These are phyloP conservation scores for Dicrostonyx torquatus DNA, from an alignment of 2,797 vertebrate genomes.

Conservation along the genomic window DNA sequence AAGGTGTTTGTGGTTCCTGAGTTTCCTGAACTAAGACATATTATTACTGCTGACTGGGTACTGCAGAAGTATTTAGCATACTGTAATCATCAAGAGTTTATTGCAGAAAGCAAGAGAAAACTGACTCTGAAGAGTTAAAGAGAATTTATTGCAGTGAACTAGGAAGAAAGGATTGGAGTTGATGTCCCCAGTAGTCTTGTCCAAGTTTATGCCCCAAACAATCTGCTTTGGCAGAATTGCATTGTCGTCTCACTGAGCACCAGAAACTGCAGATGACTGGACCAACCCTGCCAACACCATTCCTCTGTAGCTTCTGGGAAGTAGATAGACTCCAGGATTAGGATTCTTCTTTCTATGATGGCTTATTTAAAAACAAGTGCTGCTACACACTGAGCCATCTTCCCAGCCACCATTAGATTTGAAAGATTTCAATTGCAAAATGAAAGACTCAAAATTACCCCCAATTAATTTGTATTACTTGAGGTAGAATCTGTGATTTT, in stretches of 20 bases:
- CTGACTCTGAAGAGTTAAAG: background rate
- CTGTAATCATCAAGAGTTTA: background rate
- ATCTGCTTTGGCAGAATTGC: background rate
- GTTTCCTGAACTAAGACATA: background rate
- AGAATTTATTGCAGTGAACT: constrained; percentile 22
- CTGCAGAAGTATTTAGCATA: background rate
- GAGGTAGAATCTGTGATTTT: background rate
- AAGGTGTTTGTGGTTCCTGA: background rate
- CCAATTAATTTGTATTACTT: background rate
- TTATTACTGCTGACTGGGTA: background rate
- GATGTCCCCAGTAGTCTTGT: background rate
- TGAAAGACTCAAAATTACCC: background rate
- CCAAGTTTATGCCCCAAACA: constrained; percentile 8
- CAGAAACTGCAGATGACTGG: background rate
- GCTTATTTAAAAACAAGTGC: background rate
- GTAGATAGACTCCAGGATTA: background rate
- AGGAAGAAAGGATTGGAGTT: background rate
- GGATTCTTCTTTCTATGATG: background rate
- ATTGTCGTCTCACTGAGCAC: background rate
- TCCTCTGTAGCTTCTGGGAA: background rate
- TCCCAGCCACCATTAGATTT: background rate
- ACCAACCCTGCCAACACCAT: background rate
- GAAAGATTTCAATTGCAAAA: background rate
- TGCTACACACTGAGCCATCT: background rate
- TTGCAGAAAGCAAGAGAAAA: background rate